phyloP scores from a whole-genome alignment of 2,888 invertebrate genomes.

The Lathronympha strigana region DNA sequence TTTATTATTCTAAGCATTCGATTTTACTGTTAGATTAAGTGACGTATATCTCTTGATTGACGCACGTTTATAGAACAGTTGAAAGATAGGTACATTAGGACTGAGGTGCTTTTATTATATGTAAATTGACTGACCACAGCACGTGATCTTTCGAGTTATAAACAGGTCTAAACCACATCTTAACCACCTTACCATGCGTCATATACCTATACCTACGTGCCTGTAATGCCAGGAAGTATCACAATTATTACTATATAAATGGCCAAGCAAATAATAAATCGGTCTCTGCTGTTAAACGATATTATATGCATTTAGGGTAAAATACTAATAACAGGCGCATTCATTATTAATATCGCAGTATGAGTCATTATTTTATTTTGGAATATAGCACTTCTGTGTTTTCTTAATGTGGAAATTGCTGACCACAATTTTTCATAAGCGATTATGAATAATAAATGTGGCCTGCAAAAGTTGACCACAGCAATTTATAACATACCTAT shows the following conservation, averaged over 20 bases:
- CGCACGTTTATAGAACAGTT: too few species aligned
- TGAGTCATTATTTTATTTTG: background rate
- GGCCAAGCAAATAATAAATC: background rate
- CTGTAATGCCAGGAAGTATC: background rate
- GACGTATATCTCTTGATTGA: too few species aligned
- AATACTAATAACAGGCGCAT: slow-evolving; percentile 1
- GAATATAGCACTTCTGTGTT: background rate
- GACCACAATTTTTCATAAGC: background rate
- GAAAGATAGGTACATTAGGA: too few species aligned
- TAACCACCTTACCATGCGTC: background rate
- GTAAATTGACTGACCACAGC: slow-evolving; percentile 12
- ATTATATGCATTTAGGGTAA: background rate
- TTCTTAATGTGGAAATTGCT: background rate
- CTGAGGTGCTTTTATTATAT: background rate
- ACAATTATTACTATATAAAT: background rate
- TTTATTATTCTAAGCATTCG: too few species aligned
- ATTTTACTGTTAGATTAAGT: too few species aligned
- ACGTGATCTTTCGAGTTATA: slow-evolving; percentile 10
- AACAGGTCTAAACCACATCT: slow-evolving; percentile 3
- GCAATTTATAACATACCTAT: too few species aligned
- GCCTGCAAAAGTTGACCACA: too few species aligned
- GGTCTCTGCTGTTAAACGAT: background rate
- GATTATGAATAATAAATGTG: background rate
- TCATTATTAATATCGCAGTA: background rate
- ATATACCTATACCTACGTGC: background rate